A percentile compares a stretch with the other conserved stretches of the same genome.
These are phyloP conservation scores for Sinelater perroti DNA, from an alignment of 2,888 invertebrate species.

Conservation along the genomic window DNA sequence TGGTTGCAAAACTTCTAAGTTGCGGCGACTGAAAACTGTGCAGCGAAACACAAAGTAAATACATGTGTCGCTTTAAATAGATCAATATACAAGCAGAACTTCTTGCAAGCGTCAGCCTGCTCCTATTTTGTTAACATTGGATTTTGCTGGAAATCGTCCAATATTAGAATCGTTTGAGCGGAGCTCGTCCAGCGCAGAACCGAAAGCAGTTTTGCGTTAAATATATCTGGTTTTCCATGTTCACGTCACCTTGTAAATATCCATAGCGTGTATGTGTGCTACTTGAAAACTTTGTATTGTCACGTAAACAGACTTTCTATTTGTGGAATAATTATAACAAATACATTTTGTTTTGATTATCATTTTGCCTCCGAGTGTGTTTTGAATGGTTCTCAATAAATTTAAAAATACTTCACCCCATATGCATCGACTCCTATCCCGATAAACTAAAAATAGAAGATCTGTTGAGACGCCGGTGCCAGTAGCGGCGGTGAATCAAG, in stretches of 20 bases:
- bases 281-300: slow-evolving; percentile 30
- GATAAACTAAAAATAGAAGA: slow-evolving; percentile 2
- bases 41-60: no score
- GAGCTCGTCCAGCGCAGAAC: slow-evolving; percentile 21
- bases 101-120: background rate
- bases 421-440: background rate
- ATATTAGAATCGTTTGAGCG: slow-evolving; percentile 26
- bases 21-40: background rate
- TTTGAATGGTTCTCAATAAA: no score
- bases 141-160: slow-evolving; percentile 29
- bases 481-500: no score
- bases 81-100: no score
- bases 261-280: slow-evolving; percentile 32
- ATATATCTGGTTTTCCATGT: slow-evolving; percentile 33
- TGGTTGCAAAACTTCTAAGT: background rate
- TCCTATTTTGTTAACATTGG: slow-evolving; percentile 17
- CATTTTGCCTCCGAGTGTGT: background rate
- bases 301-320: slow-evolving; percentile 28
- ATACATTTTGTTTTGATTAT: slow-evolving; percentile 30
- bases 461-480: no score
- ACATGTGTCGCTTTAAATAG: no score
- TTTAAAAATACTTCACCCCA: background rate
- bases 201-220: background rate
- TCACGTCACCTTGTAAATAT: slow-evolving; percentile 35
- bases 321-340: slow-evolving; percentile 30